A percentile compares a stretch with the other conserved stretches of the same genome.
Conservation (phyloP, 2,888 invertebrate species). For the Altica lythri region DNA sequence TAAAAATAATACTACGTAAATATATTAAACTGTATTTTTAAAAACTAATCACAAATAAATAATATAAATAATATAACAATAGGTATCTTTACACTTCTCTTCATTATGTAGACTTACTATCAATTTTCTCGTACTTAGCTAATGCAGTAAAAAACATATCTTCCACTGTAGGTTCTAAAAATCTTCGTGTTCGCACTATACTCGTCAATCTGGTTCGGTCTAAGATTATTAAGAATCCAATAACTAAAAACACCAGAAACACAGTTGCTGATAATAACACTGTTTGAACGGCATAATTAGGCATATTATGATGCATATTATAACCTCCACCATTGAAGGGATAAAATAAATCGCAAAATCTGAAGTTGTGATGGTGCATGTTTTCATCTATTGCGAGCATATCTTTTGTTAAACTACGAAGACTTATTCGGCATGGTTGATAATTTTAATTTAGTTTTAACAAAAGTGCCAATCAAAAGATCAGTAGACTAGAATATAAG, state of each 20-base stretch:
- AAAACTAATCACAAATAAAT: too few species aligned
- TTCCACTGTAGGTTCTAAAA: conserved; percentile 17
- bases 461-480: conserved; percentile 7
- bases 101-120: too few species aligned
- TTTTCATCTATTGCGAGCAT: neutral
- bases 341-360: conserved; percentile 42
- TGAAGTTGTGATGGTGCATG: conserved; percentile 24
- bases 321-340: conserved; percentile 3
- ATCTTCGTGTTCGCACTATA: conserved; percentile 41
- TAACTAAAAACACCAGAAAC: conserved; percentile 42
- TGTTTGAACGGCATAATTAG: conserved; percentile 38
- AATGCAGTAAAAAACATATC: conserved; percentile 27
- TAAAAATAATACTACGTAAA: too few species aligned
- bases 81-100: too few species aligned
- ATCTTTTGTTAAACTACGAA: neutral
- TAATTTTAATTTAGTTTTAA: conserved; percentile 1
- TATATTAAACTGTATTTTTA: too few species aligned
- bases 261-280: conserved; percentile 42
- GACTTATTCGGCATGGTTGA: neutral
- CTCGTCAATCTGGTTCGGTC: conserved; percentile 43
- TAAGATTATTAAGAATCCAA: conserved; percentile 44
- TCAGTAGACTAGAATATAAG: too few species aligned
- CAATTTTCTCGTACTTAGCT: conserved; percentile 22
- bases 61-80: too few species aligned
- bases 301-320: conserved; percentile 36